Evolutionary conservation across 2,797 vertebrate genomes (phyloP).

Genomic region (Acanthurus tractus): DNA sequence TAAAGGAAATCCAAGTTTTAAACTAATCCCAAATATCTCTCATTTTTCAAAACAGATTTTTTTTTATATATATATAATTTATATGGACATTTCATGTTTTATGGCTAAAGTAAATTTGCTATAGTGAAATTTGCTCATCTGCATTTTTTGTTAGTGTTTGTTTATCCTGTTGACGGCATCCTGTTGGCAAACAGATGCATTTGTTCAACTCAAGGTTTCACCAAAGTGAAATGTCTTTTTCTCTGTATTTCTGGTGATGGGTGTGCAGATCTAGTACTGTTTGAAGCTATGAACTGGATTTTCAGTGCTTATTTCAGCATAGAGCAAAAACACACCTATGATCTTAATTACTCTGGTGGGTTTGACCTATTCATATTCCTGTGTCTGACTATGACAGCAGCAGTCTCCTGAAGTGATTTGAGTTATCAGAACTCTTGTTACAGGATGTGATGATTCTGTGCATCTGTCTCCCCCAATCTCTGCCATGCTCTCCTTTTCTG

Average conservation of each 20-base stretch:
- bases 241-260: not conserved
- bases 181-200: not conserved
- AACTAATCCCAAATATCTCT: not conserved
- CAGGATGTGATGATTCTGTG: too few species aligned
- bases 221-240: not conserved
- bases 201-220: slow-evolving; percentile 19
- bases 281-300: too few species aligned
- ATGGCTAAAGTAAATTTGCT: not conserved
- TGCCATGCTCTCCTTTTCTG: too few species aligned
- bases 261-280: too few species aligned
- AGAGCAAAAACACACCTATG: slow-evolving; percentile 4
- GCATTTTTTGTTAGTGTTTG: too few species aligned
- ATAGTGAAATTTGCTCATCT: slow-evolving; percentile 5
- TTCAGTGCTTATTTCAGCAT: slow-evolving; percentile 11
- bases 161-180: too few species aligned
- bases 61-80: too few species aligned
- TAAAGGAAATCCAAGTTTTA: slow-evolving; percentile 13
- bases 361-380: slow-evolving; percentile 21
- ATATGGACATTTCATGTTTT: slow-evolving; percentile 2
- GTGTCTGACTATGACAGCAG: slow-evolving; percentile 24
- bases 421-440: slow-evolving; percentile 25
- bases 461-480: too few species aligned
- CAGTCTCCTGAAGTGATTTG: slow-evolving; percentile 36
- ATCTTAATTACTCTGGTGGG: too few species aligned
- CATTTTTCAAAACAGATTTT: not conserved